Evolutionary conservation across 2,888 invertebrate genomes (phyloP).

Genomic region (Pimpla rufipes): DNA sequence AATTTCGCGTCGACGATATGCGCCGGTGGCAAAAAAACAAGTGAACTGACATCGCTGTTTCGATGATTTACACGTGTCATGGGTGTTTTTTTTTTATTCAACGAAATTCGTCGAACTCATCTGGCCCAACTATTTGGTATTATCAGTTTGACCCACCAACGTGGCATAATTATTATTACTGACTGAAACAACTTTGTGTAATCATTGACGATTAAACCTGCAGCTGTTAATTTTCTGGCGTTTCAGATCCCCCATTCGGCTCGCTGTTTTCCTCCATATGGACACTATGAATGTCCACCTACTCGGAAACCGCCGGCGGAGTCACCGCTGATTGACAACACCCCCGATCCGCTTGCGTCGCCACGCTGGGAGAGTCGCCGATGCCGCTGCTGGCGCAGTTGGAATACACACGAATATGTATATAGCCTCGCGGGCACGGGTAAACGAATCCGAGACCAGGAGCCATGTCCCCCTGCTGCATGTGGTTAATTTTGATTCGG

Average conservation of each 20-base stretch:
- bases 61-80: conserved; percentile 73
- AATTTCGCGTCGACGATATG: conserved; percentile 83
- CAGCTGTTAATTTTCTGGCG: too few species aligned
- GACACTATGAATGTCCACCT: background rate
- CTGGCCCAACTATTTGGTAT: conserved; percentile 26
- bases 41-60: conserved; percentile 80
- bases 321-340: conserved; percentile 15
- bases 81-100: conserved; percentile 38
- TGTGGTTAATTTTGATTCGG: conserved; percentile 69
- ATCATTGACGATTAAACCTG: too few species aligned
- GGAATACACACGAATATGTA: conserved; percentile 25
- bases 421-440: conserved; percentile 27
- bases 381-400: background rate
- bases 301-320: background rate
- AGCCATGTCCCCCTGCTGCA: conserved; percentile 60
- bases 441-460: conserved; percentile 66
- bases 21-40: conserved; percentile 81
- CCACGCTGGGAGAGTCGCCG: background rate
- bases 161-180: too few species aligned
- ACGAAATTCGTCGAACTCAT: conserved; percentile 37
- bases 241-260: too few species aligned
- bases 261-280: background rate
- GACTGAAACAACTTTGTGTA: too few species aligned
- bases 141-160: too few species aligned
- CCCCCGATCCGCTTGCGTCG: background rate